Evolutionary conservation across 2,797 vertebrate species (phyloP).

Genomic region (Choloepus didactylus): DNA sequence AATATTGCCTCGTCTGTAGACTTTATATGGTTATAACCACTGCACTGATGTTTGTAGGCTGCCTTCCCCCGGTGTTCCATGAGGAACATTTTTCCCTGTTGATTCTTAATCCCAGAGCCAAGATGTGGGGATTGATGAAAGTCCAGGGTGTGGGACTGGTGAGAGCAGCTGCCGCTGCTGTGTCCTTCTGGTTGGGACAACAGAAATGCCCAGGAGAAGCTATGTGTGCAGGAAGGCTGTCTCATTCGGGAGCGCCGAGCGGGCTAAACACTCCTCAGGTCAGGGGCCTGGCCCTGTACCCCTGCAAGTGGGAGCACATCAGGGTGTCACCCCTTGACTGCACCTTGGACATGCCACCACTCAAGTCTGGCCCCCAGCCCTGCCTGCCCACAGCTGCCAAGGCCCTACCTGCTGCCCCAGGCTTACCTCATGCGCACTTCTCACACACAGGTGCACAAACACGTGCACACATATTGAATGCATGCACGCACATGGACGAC

Average conservation of each 20-base stretch:
- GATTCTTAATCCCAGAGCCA: fast-evolving
- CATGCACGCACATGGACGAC: fast-evolving
- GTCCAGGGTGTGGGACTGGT: neutral
- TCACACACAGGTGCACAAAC: no score
- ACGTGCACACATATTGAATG: no score
- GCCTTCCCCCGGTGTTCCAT: neutral
- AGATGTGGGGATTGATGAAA: neutral
- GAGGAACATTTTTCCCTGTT: neutral
- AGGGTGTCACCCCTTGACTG: neutral
- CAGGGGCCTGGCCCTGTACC: neutral
- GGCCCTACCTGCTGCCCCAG: neutral
- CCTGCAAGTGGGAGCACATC: fast-evolving
- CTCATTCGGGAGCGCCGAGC: neutral
- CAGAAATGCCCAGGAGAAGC: neutral
- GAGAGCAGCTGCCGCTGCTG: no score
- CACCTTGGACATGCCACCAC: no score
- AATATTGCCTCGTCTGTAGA: fast-evolving
- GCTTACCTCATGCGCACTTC: neutral
- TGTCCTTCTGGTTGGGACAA: neutral
- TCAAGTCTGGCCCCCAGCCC: neutral
- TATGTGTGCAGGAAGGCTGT: fast-evolving
- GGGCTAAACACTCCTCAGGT: fast-evolving
- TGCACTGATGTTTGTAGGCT: fast-evolving
- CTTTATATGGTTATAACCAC: neutral
- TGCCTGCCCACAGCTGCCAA: neutral